Evolutionary conservation across 1,140 invertebrate genomes (phyloP).

Genomic region (Adelges cooleyi): DNA sequence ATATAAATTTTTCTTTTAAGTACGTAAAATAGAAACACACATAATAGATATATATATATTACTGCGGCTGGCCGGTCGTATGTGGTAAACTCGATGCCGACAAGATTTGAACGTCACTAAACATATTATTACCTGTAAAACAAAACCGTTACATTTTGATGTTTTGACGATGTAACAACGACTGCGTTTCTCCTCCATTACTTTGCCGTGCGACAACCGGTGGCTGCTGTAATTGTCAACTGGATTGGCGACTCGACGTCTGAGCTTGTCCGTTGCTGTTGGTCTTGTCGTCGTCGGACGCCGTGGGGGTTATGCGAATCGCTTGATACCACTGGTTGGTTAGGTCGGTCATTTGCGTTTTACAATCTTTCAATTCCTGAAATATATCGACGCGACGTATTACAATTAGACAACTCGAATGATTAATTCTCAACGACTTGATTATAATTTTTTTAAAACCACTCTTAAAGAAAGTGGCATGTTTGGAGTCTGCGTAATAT

Average conservation of each 20-base stretch:
- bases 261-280: constrained; percentile 2
- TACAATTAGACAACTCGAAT: constrained; percentile 7
- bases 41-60: no score
- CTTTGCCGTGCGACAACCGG: constrained; percentile 1
- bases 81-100: constrained; percentile 23
- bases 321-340: constrained; percentile 96
- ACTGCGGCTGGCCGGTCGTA: constrained; percentile 1
- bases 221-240: constrained; percentile 29
- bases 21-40: not conserved
- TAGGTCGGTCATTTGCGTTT: constrained; percentile 88
- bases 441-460: not conserved
- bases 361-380: constrained; percentile 86
- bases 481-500: no score
- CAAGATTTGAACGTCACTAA: constrained; percentile 22
- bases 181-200: constrained; percentile 26
- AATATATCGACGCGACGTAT: no score
- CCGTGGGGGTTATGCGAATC: constrained; percentile 66
- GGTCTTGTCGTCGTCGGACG: constrained; percentile 49
- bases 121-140: constrained; percentile 27
- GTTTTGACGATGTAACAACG: constrained; percentile 23
- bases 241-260: constrained; percentile 1
- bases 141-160: constrained; percentile 23
- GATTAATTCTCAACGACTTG: not conserved
- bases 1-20: not conserved
- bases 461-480: no score